phyloP scores from a whole-genome alignment of 2,797 vertebrate species.

The Cyprinella venusta region DNA sequence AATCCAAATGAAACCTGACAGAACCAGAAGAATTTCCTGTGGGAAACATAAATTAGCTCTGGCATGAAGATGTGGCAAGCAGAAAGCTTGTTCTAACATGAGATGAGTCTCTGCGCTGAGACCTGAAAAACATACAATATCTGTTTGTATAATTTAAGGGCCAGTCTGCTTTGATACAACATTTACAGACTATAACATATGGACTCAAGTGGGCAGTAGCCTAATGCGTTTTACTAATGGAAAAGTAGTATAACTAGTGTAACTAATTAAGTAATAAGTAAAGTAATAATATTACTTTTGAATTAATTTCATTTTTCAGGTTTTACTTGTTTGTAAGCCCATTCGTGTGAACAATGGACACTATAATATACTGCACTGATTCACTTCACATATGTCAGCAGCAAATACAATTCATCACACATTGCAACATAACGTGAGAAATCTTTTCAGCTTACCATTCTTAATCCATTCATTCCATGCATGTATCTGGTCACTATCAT shows the following conservation, averaged over 20 bases:
- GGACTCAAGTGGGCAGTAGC: background rate
- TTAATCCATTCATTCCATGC: conserved; percentile 73
- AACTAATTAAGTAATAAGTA: background rate
- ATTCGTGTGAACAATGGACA: background rate
- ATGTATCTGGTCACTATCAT: conserved; percentile 63
- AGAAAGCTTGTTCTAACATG: conserved; percentile 71
- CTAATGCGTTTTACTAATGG: background rate
- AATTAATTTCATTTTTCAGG: background rate
- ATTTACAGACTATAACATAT: background rate
- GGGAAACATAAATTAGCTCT: conserved; percentile 44
- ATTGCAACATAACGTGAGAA: background rate
- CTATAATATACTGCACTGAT: background rate
- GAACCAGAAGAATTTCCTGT: conserved; percentile 60
- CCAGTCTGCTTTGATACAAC: background rate
- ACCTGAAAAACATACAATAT: conserved; percentile 63
- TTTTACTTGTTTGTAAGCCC: background rate
- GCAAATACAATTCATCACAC: background rate
- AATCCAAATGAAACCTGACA: conserved; percentile 24
- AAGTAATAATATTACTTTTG: background rate
- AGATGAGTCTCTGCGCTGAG: conserved; percentile 69
- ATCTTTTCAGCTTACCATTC: conserved; percentile 63
- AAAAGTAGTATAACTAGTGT: background rate
- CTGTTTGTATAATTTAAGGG: background rate
- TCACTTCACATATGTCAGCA: background rate
- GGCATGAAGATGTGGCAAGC: conserved; percentile 64